Evolutionary conservation across 2,888 invertebrate species (phyloP).

Genomic region (Empis stercorea): DNA sequence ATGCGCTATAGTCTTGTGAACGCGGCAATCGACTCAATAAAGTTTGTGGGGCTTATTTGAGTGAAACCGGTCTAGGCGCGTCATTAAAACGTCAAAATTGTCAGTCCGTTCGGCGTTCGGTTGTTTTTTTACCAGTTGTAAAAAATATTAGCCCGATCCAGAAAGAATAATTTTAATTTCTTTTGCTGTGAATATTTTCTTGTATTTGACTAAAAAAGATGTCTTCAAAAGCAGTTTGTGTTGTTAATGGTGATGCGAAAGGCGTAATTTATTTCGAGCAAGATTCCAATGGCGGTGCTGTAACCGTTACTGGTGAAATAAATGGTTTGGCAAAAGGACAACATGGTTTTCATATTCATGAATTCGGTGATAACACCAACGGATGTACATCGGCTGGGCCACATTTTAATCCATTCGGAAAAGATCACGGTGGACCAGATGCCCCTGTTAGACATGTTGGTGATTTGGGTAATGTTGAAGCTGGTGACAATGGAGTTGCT

Average conservation of each 20-base stretch:
- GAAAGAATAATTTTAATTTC: too few species aligned
- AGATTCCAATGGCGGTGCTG: conserved; percentile 52
- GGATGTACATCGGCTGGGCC: conserved; percentile 90
- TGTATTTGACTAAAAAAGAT: conserved; percentile 30
- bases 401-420: conserved; percentile 77
- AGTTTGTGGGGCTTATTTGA: too few species aligned
- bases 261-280: conserved; percentile 75
- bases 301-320: conserved; percentile 70
- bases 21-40: too few species aligned
- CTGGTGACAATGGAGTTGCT: conserved; percentile 48
- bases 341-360: conserved; percentile 76
- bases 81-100: too few species aligned
- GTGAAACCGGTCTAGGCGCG: too few species aligned
- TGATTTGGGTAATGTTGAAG: conserved; percentile 76
- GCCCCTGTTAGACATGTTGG: conserved; percentile 69
- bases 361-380: conserved; percentile 92
- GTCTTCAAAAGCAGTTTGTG: conserved; percentile 70
- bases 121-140: too few species aligned
- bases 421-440: conserved; percentile 72
- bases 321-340: conserved; percentile 61
- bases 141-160: too few species aligned
- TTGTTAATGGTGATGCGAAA: conserved; percentile 70
- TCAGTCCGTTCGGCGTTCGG: too few species aligned
- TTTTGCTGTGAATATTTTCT: too few species aligned
- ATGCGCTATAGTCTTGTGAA: too few species aligned